Evolutionary conservation across 2,113 vertebrate species (phyloP).

Genomic region (Mus spicilegus): DNA sequence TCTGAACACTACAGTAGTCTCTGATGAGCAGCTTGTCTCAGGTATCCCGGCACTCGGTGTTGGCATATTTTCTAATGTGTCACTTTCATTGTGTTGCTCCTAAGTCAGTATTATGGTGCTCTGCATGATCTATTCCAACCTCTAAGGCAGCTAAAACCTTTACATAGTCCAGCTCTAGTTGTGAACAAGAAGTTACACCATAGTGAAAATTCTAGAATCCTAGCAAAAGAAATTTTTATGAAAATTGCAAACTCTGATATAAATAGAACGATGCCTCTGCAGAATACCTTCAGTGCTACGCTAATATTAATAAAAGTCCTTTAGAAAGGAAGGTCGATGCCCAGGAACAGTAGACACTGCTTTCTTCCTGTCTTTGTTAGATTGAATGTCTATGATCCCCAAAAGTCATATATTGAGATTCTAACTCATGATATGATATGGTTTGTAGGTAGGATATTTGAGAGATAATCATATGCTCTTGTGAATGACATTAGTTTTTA

Average conservation of each 20-base stretch:
- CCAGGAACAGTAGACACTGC: background rate
- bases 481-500: background rate
- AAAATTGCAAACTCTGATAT: background rate
- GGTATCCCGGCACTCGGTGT: rapidly evolving
- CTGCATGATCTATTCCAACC: background rate
- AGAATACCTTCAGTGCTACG: background rate
- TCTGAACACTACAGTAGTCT: background rate
- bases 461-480: background rate
- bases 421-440: background rate
- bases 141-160: background rate
- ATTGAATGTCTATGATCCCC: background rate
- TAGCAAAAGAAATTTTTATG: background rate
- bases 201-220: background rate
- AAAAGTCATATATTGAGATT: background rate
- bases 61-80: background rate
- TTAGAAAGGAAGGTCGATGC: background rate
- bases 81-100: background rate
- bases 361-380: background rate
- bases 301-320: background rate
- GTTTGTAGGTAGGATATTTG: background rate
- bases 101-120: no score
- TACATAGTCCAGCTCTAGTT: background rate
- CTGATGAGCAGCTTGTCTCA: background rate
- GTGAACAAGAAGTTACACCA: background rate
- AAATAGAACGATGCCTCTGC: background rate